Evolutionary conservation across 2,797 vertebrate species (phyloP).

Genomic region (Selene dorsalis): DNA sequence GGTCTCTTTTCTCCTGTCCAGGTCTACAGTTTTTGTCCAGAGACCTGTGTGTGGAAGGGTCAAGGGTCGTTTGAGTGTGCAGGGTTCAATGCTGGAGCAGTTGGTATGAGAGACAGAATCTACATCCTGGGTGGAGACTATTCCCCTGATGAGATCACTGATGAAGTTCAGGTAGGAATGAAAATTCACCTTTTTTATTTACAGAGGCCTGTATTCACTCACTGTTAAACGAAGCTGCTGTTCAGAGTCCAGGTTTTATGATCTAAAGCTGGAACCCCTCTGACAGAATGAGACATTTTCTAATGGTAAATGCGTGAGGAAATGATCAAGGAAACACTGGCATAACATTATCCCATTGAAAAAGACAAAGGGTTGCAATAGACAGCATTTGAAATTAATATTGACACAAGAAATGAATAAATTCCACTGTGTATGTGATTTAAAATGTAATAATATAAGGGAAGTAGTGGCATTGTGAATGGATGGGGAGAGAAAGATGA

Average conservation of each 20-base stretch:
- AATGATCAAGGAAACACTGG: background rate
- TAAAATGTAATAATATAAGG: background rate
- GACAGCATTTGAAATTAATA: background rate
- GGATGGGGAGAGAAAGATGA: background rate
- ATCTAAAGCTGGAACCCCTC: background rate
- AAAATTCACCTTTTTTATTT: background rate
- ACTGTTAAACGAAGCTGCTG: background rate
- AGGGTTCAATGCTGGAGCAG: constrained; percentile 97
- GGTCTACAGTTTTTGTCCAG: constrained; percentile 96
- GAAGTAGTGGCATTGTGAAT: background rate
- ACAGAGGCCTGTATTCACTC: background rate
- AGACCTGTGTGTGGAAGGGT: constrained; percentile 94
- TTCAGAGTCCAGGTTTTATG: background rate
- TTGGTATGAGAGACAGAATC: constrained; percentile 92
- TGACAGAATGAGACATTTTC: background rate
- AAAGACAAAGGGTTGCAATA: background rate
- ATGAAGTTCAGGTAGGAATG: constrained; percentile 91
- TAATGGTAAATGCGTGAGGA: background rate
- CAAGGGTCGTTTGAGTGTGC: constrained; percentile 97
- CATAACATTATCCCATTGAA: background rate
- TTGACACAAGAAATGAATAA: background rate
- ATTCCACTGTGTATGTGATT: background rate
- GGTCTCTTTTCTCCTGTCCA: constrained; percentile 28
- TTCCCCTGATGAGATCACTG: constrained; percentile 96
- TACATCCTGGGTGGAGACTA: constrained; percentile 98